Percentiles rank a stretch among this genome's conserved stretches.
Conservation (phyloP, 2,113 vertebrate species). For the Osmerus mordax region DNA sequence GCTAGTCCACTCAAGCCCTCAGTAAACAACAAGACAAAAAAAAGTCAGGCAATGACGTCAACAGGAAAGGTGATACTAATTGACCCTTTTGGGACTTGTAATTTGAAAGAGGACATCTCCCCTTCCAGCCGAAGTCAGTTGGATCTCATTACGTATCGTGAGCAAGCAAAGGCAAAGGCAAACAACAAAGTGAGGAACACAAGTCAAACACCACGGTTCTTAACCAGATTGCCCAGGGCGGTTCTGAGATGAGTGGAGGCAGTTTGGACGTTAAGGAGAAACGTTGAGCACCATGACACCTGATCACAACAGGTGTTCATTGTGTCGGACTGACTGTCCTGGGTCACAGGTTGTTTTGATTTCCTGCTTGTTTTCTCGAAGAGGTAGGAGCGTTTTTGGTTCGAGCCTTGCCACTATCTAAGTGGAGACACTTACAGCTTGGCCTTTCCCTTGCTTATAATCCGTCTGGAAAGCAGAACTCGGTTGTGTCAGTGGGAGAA, state of each 20-base stretch:
- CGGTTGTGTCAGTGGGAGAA: slow-evolving; percentile 15
- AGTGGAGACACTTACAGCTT: slow-evolving; percentile 20
- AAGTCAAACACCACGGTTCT: slow-evolving; percentile 4
- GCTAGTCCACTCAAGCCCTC: too few species aligned
- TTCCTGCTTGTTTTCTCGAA: neutral
- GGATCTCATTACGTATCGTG: slow-evolving; percentile 25
- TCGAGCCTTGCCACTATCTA: slow-evolving; percentile 38
- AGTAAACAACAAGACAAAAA: too few species aligned
- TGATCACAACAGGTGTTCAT: neutral
- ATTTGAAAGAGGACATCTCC: neutral
- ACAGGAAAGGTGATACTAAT: neutral
- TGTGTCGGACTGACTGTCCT: slow-evolving; percentile 19
- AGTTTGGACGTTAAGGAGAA: too few species aligned
- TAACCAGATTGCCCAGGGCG: neutral
- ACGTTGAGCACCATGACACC: too few species aligned
- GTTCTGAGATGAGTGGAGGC: too few species aligned
- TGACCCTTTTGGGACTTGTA: slow-evolving; percentile 35
- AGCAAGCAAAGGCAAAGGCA: slow-evolving; percentile 22
- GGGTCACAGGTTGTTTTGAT: neutral
- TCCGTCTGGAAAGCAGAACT: slow-evolving; percentile 31
- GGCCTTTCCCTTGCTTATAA: slow-evolving; percentile 28
- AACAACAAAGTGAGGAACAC: slow-evolving; percentile 4
- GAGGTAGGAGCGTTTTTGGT: neutral
- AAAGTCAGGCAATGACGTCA: neutral
- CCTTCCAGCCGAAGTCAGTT: too few species aligned